Evolutionary conservation across 2,797 vertebrate genomes (phyloP), one percentile per base, ranked within the genome.

Genomic region (Melanogrammus aeglefinus): DNA sequence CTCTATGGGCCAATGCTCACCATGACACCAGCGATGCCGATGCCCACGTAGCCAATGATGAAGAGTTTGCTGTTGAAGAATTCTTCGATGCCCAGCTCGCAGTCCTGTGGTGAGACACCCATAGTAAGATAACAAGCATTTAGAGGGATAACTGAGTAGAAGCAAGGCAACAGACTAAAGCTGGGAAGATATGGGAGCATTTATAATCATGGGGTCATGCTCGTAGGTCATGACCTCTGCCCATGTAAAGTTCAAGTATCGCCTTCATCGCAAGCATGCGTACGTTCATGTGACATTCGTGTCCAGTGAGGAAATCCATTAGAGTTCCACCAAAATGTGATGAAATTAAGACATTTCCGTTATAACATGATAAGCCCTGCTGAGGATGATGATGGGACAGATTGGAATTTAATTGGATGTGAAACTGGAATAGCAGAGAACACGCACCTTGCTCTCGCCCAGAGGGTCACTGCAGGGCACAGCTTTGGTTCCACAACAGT

Each of bases 1-100:
- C n/a, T 27, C 70, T 72, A 31, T 16, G 70, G 70, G 31, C 18
- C 33, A 72, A 47, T 7, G 92, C 95, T 98, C 88, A 99, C 98
- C 96, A 98, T 98, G 83, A 96, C 91, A 84, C 96, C 96, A 71
- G 97, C 97, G 73, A 99, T 96, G 90, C 95, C 96, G 74, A 99
- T 95, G 79, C 97, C 97, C 78, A 97, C 95, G 71, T 97, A 98
- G 81, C 97, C 98, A 8, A 99, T 92, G 87, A 98, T 95, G 86
- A 94, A 96, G 81, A 99, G 96, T 76, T 96, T 95, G 83, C 82
- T 93, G 82, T 96, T 94, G 87, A 98, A 95, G 83, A 96, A 90
- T 21, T 94, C 93, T 81, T 94, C 87, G 81, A 99, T 97, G 92
- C 95, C 95, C 31, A 79, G 77, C 72, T 96, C 91, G 89, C 98